These are phyloP conservation scores for Dryobates pubescens DNA, from an alignment of 2,797 vertebrate genomes.

Conservation along the genomic window DNA sequence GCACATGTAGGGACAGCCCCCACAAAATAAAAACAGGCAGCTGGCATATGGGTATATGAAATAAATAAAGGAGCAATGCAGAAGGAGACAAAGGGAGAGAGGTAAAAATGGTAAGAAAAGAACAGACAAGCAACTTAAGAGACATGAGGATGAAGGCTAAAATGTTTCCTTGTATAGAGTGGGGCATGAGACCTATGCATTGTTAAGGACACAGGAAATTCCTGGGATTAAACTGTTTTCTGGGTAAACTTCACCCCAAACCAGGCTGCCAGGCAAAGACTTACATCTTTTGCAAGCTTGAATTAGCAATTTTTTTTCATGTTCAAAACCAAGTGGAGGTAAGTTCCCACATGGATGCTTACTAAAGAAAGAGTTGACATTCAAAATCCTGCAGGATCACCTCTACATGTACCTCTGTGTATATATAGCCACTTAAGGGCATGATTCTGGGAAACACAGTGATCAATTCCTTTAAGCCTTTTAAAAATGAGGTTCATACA, in stretches of 20 bases:
- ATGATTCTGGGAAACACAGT: neutral
- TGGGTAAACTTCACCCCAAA: neutral
- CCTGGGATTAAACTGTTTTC: neutral
- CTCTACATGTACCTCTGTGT: neutral
- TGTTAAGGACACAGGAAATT: neutral
- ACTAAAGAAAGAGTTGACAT: neutral
- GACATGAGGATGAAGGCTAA: neutral
- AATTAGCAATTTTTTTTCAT: neutral
- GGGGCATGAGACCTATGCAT: neutral
- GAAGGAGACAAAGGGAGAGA: neutral
- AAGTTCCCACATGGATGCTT: neutral
- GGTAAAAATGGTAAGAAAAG: neutral
- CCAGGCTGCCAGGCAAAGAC: neutral
- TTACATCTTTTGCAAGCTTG: neutral
- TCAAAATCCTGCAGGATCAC: neutral
- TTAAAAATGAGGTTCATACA: fast-evolving
- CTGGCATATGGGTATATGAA: neutral
- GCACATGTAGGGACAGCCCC: neutral
- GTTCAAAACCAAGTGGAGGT: neutral
- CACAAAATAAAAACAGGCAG: neutral
- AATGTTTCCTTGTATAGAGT: neutral
- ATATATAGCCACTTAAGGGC: neutral
- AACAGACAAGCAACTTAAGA: neutral
- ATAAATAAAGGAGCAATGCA: neutral
- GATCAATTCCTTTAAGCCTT: neutral